phyloP scores from a whole-genome alignment of 92 coral and sea anemone genomes.

The Actinostola sp. region DNA sequence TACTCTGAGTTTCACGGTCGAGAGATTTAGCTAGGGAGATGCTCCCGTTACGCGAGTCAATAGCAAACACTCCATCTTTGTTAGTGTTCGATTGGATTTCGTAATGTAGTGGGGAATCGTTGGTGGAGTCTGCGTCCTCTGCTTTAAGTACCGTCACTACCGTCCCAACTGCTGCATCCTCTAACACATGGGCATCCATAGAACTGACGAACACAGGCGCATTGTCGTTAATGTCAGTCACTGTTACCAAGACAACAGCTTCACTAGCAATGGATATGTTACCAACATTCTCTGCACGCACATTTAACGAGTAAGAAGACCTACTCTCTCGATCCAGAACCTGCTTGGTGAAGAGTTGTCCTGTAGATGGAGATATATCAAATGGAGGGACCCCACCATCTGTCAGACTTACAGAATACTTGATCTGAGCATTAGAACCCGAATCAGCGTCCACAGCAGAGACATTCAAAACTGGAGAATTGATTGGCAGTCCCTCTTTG shows the following conservation, averaged over 20 bases:
- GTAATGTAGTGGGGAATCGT: slow-evolving; percentile 55
- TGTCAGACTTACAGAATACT: slow-evolving; percentile 59
- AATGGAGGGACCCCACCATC: slow-evolving; percentile 55
- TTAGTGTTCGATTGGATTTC: slow-evolving; percentile 50
- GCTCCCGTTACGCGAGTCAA: slow-evolving; percentile 63
- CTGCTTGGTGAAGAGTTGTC: slow-evolving; percentile 69
- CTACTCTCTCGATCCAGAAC: slow-evolving; percentile 79
- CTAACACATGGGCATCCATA: slow-evolving; percentile 62
- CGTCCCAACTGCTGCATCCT: slow-evolving; percentile 65
- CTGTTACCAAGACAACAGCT: slow-evolving; percentile 67
- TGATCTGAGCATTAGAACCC: slow-evolving; percentile 68
- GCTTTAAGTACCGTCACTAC: slow-evolving; percentile 65
- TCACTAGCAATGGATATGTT: slow-evolving; percentile 69
- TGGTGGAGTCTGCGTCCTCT: slow-evolving; percentile 63
- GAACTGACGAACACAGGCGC: slow-evolving; percentile 72
- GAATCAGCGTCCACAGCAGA: slow-evolving; percentile 85
- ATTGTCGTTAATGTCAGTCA: slow-evolving; percentile 85
- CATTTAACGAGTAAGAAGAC: slow-evolving; percentile 59
- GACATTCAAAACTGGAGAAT: slow-evolving; percentile 58
- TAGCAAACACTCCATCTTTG: slow-evolving; percentile 57
- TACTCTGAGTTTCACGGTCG: slow-evolving; percentile 70
- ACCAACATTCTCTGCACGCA: slow-evolving; percentile 76
- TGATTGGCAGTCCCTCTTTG: slow-evolving; percentile 60
- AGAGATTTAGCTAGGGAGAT: slow-evolving; percentile 56
- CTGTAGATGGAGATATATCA: slow-evolving; percentile 59